Conservation (phyloP, 2,113 vertebrate species). For the Actenoides hombroni region DNA sequence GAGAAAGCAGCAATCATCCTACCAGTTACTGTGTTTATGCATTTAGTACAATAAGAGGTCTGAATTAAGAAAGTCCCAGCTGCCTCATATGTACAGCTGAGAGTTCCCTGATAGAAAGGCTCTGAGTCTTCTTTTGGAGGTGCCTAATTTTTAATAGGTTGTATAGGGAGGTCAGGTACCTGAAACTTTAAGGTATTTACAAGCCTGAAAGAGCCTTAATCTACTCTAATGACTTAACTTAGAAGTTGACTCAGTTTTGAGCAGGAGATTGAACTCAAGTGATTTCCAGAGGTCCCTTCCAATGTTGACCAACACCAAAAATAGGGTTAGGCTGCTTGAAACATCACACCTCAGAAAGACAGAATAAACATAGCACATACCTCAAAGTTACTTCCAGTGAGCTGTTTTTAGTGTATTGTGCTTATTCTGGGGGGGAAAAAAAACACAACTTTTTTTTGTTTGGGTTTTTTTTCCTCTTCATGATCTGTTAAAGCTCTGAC, state of each 20-base stretch:
- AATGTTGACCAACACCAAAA: neutral
- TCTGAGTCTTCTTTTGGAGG: neutral
- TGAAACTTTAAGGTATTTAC: neutral
- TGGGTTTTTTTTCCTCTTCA: neutral
- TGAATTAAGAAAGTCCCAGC: neutral
- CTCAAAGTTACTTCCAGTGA: neutral
- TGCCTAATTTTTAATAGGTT: neutral
- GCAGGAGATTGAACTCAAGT: neutral
- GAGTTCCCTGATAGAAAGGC: neutral
- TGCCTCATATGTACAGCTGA: neutral
- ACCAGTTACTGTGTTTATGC: neutral
- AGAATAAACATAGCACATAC: neutral
- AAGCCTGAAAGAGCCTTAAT: neutral
- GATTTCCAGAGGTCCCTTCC: neutral
- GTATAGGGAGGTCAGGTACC: neutral
- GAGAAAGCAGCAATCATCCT: neutral
- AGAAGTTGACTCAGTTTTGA: neutral
- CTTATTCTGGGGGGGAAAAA: neutral
- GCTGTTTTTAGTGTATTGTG: neutral
- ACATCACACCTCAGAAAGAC: neutral
- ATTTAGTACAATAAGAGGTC: neutral
- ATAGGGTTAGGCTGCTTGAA: neutral
- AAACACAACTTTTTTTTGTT: neutral
- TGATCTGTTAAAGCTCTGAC: neutral
- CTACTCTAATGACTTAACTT: neutral